Base-by-base conservation (phyloP, 2,888 invertebrate species). In the Desoria tigrina region DNA sequence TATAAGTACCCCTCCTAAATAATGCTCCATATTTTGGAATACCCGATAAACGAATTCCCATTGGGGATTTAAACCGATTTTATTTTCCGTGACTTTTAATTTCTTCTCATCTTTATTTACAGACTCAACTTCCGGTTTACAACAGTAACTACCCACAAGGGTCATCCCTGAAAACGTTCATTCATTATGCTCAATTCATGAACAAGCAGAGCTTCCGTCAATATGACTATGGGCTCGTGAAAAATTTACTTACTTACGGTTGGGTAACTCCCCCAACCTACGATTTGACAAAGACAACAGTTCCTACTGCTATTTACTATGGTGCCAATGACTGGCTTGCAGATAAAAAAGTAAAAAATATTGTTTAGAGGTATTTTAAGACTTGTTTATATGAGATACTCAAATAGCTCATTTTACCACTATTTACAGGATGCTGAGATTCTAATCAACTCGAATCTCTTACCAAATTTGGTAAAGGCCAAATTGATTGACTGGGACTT, bases 151-250 rank as follows among this genome's bases (percentile, higher is more conserved):
- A 84, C 1, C 90, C 91, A 0, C 88, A 90, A 0, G 90, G 90
- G 0, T 85, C 88, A 0, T 90, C 91, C 0, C 85, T 87, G 0
- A 88, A 86, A 79, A 87, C 89, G 0, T 76, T 91, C 6, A 78
- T 87, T 1, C 92, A 92, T 79, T 92, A 85, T 77, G 86, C 82
- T 0, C 92, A 92, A 80, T 81, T 79, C 59, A 69, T 76, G 32
- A 66, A 75, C 24, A 61, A 68, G 1, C 68, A 84, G 0, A 82
- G 74, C 24, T 80, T 80, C 69, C 77, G 77, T 63, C 78, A 77
- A 74, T 81, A 77, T 65, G 81, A 82, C 72, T 74, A 69, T 59
- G 76, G 76, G 1, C 24, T 27, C 2, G 7, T 50, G 21, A 59
- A 61, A 21, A 76, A 76, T 50, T 9, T 67, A 42, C 9, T 6